phyloP scores from a whole-genome alignment of 1,140 invertebrate species.

The Neodiprion virginianus region DNA sequence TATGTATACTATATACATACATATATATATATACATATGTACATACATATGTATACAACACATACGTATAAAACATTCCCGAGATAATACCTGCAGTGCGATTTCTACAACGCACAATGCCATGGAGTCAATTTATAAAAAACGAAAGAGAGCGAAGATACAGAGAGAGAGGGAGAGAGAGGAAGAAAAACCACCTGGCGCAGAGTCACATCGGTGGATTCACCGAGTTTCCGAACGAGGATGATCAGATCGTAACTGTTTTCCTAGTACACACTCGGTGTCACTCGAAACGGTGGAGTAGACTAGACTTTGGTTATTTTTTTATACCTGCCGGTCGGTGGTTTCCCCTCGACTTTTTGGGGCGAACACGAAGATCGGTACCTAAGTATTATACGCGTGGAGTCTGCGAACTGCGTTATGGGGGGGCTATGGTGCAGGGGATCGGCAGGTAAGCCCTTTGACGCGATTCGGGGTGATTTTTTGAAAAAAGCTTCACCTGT shows the following conservation, averaged over 20 bases:
- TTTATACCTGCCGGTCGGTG: neutral
- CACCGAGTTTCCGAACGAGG: too few species aligned
- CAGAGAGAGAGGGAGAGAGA: neutral
- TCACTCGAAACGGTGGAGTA: neutral
- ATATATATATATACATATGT: too few species aligned
- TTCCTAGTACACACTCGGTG: slow-evolving; percentile 4
- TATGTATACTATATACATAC: neutral
- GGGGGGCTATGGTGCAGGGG: neutral
- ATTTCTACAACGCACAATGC: neutral
- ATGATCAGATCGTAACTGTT: slow-evolving; percentile 1
- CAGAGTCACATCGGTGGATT: too few species aligned
- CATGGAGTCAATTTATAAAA: neutral
- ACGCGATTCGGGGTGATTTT: slow-evolving; percentile 32
- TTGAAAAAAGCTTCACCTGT: slow-evolving; percentile 56
- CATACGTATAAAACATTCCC: too few species aligned
- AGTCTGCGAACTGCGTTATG: too few species aligned
- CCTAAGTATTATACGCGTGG: too few species aligned
- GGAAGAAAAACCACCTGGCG: too few species aligned
- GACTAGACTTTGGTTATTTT: neutral
- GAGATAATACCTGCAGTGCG: neutral
- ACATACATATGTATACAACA: too few species aligned
- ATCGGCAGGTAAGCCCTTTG: slow-evolving; percentile 14
- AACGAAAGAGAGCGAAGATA: neutral
- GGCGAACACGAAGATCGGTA: too few species aligned
- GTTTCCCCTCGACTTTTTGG: neutral